Evolutionary conservation across 2,797 vertebrate genomes (phyloP).

Genomic region (Heteromormyrus szaboi): DNA sequence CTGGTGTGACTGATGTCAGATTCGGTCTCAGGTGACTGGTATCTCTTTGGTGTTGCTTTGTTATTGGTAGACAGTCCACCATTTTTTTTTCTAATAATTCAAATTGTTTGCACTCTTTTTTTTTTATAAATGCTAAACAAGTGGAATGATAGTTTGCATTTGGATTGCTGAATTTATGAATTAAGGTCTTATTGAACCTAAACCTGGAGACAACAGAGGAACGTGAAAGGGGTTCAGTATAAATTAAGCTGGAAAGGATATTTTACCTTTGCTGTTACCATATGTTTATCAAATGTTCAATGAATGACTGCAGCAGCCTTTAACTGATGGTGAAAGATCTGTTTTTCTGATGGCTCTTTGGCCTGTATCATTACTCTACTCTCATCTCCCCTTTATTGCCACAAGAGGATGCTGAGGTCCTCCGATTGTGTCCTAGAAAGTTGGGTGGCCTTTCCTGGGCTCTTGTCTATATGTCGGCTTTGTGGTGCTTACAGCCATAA

Average conservation of each 20-base stretch:
- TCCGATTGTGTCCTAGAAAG: constrained; percentile 18
- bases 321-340: background rate
- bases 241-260: background rate
- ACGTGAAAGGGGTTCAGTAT: background rate
- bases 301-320: background rate
- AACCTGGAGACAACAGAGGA: background rate
- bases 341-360: background rate
- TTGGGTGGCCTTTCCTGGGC: background rate
- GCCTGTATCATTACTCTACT: constrained; percentile 26
- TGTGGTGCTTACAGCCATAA: background rate
- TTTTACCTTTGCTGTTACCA: background rate
- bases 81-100: background rate
- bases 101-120: background rate
- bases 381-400: constrained; percentile 47
- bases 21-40: background rate
- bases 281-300: background rate
- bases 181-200: background rate
- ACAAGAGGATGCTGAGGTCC: constrained; percentile 66
- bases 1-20: background rate
- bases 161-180: background rate
- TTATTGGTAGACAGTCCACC: background rate
- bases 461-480: background rate
- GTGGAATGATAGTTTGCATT: background rate
- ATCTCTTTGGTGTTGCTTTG: background rate
- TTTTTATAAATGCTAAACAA: background rate